Evolutionary conservation across 2,113 vertebrate species (phyloP).

Genomic region (Eulemur macaco): DNA sequence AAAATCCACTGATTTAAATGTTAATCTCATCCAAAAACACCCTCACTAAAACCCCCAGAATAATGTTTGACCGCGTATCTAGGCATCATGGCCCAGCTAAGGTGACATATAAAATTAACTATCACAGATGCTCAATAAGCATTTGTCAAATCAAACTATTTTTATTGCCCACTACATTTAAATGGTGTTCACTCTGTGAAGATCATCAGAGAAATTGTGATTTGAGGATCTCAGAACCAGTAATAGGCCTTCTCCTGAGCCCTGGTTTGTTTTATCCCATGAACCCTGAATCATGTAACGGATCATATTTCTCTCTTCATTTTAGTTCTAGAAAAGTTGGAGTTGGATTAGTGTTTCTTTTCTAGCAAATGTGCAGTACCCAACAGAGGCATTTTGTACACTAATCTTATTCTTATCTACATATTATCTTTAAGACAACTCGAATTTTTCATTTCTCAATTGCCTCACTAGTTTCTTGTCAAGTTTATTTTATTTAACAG

Average conservation of each 20-base stretch:
- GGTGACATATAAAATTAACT: background rate
- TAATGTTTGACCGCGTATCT: no score
- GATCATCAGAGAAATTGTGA: background rate
- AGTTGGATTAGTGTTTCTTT: background rate
- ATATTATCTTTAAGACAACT: background rate
- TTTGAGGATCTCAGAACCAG: background rate
- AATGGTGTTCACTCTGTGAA: background rate
- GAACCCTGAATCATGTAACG: background rate
- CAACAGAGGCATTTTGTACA: background rate
- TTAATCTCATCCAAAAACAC: background rate
- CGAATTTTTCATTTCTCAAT: slow-evolving; percentile 40
- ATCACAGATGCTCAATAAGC: background rate
- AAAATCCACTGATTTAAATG: background rate
- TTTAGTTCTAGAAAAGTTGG: background rate
- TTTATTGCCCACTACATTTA: background rate
- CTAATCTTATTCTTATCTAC: background rate
- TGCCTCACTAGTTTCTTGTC: slow-evolving; percentile 42
- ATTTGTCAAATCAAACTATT: background rate
- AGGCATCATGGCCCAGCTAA: background rate
- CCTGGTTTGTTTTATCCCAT: background rate
- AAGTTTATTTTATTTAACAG: slow-evolving; percentile 26
- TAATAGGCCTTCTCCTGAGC: background rate
- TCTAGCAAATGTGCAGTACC: background rate
- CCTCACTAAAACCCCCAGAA: background rate
- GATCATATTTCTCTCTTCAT: background rate